A percentile compares a stretch with the other conserved stretches of the same genome.
These are phyloP conservation scores for Heliconius erato DNA, from an alignment of 2,888 invertebrate species.

Conservation along the genomic window DNA sequence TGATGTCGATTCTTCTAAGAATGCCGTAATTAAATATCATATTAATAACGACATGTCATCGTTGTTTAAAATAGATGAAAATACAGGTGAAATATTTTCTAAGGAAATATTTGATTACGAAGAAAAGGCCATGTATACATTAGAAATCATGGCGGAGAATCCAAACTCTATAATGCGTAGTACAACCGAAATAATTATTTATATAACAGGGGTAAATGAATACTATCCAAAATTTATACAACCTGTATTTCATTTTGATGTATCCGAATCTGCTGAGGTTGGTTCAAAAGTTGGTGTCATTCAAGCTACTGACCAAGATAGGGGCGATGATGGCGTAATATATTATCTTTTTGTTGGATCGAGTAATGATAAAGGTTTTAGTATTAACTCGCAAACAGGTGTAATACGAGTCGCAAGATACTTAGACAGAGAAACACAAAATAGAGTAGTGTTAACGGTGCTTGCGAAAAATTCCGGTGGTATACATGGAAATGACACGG, in stretches of 20 bases:
- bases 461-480: slow-evolving; percentile 98
- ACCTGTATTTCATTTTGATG: slow-evolving; percentile 96
- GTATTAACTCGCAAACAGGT: slow-evolving; percentile 93
- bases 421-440: slow-evolving; percentile 95
- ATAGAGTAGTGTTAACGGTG: slow-evolving; percentile 94
- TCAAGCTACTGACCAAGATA: slow-evolving; percentile 95
- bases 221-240: slow-evolving; percentile 95
- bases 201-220: slow-evolving; percentile 95
- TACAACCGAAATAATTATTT: slow-evolving; percentile 89
- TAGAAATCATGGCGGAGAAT: slow-evolving; percentile 94
- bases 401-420: slow-evolving; percentile 93
- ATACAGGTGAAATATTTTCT: slow-evolving; percentile 91
- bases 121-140: slow-evolving; percentile 89
- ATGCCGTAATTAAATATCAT: slow-evolving; percentile 93
- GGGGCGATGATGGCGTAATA: slow-evolving; percentile 94
- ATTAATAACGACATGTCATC: slow-evolving; percentile 91
- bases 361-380: slow-evolving; percentile 96
- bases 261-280: slow-evolving; percentile 95
- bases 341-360: slow-evolving; percentile 97
- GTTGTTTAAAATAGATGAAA: slow-evolving; percentile 91
- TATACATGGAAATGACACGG: slow-evolving; percentile 97
- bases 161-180: slow-evolving; percentile 93
- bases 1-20: slow-evolving; percentile 95
- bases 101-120: slow-evolving; percentile 95
- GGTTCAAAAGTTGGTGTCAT: slow-evolving; percentile 94